Evolutionary conservation across 2,888 invertebrate genomes (phyloP).

Genomic region (Orchesella flavescens): DNA sequence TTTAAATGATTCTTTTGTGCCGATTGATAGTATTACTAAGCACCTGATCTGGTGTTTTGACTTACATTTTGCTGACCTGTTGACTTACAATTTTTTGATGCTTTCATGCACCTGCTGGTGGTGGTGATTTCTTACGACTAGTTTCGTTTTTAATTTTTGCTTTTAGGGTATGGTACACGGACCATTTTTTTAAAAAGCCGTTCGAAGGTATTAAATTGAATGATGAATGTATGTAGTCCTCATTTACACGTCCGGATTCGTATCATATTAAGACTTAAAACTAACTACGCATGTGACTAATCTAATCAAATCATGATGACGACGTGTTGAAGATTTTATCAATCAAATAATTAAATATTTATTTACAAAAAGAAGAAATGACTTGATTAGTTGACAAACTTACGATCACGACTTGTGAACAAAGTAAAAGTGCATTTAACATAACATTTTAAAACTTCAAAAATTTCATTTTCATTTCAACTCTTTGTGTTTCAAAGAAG

Average conservation of each 20-base stretch:
- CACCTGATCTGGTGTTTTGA: constrained; percentile 13
- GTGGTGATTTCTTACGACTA: background rate
- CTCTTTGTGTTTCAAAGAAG: no score
- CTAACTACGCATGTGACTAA: no score
- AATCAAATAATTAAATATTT: background rate
- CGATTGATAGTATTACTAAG: constrained; percentile 19
- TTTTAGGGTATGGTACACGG: background rate
- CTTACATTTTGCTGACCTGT: constrained; percentile 48
- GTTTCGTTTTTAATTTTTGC: constrained; percentile 31
- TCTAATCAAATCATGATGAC: no score
- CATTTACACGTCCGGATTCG: background rate
- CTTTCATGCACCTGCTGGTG: background rate
- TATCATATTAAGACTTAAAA: background rate
- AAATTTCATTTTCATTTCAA: no score
- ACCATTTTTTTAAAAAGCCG: background rate
- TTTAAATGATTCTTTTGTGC: background rate
- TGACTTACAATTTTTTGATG: constrained; percentile 27
- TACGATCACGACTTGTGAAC: background rate
- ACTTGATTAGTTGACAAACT: no score
- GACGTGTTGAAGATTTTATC: no score
- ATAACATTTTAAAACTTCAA: no score
- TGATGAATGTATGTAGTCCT: background rate
- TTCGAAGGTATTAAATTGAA: no score
- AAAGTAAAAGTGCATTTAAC: background rate
- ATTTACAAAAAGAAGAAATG: background rate